Conservation (phyloP, 2,113 vertebrate genomes). For the Panthera tigris region DNA sequence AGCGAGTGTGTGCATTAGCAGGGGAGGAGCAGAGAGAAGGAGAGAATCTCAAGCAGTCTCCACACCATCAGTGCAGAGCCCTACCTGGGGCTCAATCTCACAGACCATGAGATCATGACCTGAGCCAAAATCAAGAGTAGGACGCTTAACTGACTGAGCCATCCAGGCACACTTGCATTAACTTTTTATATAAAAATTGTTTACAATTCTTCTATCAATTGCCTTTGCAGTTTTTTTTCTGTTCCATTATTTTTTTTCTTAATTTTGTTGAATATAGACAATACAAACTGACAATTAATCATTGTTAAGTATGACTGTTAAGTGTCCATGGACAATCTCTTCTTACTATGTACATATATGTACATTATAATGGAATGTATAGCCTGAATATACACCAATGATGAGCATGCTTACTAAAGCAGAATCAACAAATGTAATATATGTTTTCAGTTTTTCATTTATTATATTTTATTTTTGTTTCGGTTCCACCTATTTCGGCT, state of each 20-base stretch:
- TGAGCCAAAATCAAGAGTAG: no score
- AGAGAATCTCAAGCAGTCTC: no score
- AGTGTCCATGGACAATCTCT: background rate
- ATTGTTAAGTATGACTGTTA: background rate
- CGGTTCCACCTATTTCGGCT: background rate
- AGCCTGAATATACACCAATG: background rate
- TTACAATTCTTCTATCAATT: background rate
- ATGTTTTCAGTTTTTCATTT: background rate
- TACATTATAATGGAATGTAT: background rate
- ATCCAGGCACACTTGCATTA: background rate
- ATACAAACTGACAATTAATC: constrained; percentile 14
- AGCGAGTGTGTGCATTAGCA: no score
- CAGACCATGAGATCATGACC: no score
- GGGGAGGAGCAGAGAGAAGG: no score
- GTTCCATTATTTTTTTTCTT: background rate
- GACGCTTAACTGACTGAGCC: no score
- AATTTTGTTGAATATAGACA: background rate
- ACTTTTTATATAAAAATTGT: background rate
- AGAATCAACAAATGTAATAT: background rate
- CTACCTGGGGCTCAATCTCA: no score
- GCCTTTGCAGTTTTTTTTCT: background rate
- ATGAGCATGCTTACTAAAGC: background rate
- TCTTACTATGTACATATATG: background rate
- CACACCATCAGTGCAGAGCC: no score
- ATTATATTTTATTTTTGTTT: background rate